phyloP scores from a whole-genome alignment of 2,113 vertebrate species.

The Terrapene triunguis region DNA sequence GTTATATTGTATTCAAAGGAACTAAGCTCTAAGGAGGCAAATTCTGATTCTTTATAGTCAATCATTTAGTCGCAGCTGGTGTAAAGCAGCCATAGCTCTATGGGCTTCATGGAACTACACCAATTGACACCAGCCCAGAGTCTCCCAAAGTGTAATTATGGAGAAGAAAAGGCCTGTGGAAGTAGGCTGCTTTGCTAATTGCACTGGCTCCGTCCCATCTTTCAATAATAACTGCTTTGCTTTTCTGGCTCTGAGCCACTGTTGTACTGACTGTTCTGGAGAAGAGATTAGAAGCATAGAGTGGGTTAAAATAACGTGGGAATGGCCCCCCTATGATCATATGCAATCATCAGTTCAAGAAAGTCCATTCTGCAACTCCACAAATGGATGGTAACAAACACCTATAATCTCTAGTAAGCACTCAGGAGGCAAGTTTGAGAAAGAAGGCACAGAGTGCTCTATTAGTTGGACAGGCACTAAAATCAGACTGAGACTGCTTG shows the following conservation, averaged over 20 bases:
- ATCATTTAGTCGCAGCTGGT: constrained; percentile 46
- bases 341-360: neutral
- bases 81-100: constrained; percentile 45
- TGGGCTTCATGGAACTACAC: constrained; percentile 18
- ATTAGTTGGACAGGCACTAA: neutral
- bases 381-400: neutral
- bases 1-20: constrained; percentile 40
- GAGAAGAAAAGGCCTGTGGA: constrained; percentile 2
- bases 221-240: neutral
- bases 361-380: neutral
- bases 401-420: fast-evolving
- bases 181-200: neutral
- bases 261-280: constrained; percentile 56
- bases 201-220: neutral
- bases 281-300: constrained; percentile 51
- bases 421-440: neutral
- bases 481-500: neutral
- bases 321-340: neutral
- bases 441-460: neutral
- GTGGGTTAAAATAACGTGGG: constrained; percentile 59
- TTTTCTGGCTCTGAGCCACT: constrained; percentile 51
- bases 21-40: neutral
- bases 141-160: neutral
- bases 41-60: constrained; percentile 62
- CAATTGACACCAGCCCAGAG: constrained; percentile 14